Conservation (phyloP, 2,888 invertebrate genomes). For the Anagyrus pseudococci region DNA sequence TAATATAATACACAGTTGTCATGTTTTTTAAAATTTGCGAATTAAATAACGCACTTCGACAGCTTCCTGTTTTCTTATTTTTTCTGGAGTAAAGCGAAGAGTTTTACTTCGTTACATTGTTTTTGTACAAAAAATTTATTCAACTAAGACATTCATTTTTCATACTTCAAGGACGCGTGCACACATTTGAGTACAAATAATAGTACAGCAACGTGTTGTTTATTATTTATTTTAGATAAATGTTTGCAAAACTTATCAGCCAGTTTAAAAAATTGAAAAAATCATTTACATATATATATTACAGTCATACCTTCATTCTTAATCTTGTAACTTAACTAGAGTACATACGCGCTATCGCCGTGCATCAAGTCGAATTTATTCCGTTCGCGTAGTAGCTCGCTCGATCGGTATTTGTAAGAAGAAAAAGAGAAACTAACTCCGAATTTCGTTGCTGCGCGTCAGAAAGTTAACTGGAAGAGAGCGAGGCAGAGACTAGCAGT, state of each 20-base stretch:
- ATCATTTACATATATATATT: conserved; percentile 37
- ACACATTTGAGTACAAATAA: conserved; percentile 33
- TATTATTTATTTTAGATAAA: conserved; percentile 19
- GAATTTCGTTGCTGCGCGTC: conserved; percentile 55
- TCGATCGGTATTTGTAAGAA: conserved; percentile 17
- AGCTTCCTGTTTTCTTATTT: conserved; percentile 21
- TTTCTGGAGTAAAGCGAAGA: conserved; percentile 29
- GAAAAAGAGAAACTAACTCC: conserved; percentile 51
- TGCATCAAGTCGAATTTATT: conserved; percentile 13
- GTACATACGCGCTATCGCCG: too few species aligned
- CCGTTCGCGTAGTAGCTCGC: conserved; percentile 28
- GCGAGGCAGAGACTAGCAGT: conserved; percentile 74
- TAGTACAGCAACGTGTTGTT: conserved; percentile 36
- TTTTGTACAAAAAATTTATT: conserved; percentile 38
- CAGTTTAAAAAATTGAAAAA: conserved; percentile 41
- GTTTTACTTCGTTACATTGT: conserved; percentile 22
- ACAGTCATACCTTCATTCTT: conserved; percentile 33
- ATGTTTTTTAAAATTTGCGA: conserved; percentile 31
- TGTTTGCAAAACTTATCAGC: conserved; percentile 35
- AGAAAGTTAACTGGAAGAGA: conserved; percentile 56
- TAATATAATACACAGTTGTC: conserved; percentile 33
- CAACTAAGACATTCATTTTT: conserved; percentile 26
- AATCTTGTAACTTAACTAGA: too few species aligned
- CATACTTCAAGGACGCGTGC: conserved; percentile 14
- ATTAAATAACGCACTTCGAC: conserved; percentile 26